Evolutionary conservation across 2,888 invertebrate genomes (phyloP).

Genomic region (Ennomos erosarius): DNA sequence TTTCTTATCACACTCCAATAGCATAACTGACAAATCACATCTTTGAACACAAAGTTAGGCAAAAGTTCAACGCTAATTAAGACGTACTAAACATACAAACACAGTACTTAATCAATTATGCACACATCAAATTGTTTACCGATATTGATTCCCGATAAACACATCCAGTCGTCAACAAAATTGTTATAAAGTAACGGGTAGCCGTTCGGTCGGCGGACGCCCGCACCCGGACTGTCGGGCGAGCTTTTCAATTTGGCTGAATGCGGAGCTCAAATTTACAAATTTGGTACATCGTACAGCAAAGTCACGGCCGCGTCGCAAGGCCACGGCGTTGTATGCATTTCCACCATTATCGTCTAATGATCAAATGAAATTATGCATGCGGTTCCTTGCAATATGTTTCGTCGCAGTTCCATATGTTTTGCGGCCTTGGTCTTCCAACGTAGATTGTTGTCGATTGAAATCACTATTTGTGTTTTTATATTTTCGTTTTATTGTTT

Average conservation of each 20-base stretch:
- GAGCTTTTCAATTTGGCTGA: slow-evolving; percentile 52
- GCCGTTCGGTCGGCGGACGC: slow-evolving; percentile 26
- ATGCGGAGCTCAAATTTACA: slow-evolving; percentile 66
- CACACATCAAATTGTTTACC: slow-evolving; percentile 30
- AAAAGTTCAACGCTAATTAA: slow-evolving; percentile 9
- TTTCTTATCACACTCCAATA: slow-evolving; percentile 57
- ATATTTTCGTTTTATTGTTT: slow-evolving; percentile 49
- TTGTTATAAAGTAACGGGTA: slow-evolving; percentile 25
- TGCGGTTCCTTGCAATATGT: slow-evolving; percentile 56
- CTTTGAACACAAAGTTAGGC: not conserved
- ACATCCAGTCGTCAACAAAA: slow-evolving; percentile 25
- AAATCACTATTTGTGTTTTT: slow-evolving; percentile 23
- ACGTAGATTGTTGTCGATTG: slow-evolving; percentile 15
- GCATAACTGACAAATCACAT: slow-evolving; percentile 25
- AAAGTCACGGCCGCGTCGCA: slow-evolving; percentile 63
- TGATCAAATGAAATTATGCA: slow-evolving; percentile 74
- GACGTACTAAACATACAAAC: slow-evolving; percentile 15
- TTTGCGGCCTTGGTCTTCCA: slow-evolving; percentile 43
- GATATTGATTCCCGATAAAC: slow-evolving; percentile 31
- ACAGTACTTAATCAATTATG: slow-evolving; percentile 25
- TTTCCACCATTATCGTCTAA: slow-evolving; percentile 57
- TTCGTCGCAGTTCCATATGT: slow-evolving; percentile 21
- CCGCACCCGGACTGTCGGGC: slow-evolving; percentile 33
- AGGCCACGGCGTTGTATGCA: slow-evolving; percentile 69
- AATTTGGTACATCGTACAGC: slow-evolving; percentile 64